Evolutionary conservation across 2,888 invertebrate genomes (phyloP), one percentile per base, ranked within the genome.

Genomic region (Protophormia terraenovae): DNA sequence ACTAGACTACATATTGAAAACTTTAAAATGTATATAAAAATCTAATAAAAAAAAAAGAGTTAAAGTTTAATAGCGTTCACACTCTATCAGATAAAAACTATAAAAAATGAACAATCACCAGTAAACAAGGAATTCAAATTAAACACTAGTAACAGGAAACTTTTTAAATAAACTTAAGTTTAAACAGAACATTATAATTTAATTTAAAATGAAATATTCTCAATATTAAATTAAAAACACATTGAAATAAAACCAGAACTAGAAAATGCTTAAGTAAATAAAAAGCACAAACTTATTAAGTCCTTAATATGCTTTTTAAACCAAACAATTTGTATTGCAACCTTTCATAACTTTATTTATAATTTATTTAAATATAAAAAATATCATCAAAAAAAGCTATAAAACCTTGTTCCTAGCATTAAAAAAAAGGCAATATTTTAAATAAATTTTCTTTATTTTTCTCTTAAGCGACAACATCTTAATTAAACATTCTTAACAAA

Each of bases 401-500:
- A 19, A 50, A 50, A 47, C 6, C 27, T 69, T 53, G 3, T 55
- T 62, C 29, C n/a, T n/a, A n/a, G n/a, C n/a, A n/a, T 16, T 38
- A 35, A 32, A 32, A 19, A 29, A 77, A 60, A 85, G 75, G 75
- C 69, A 66, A 75, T 76, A 85, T 82, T 85, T 85, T 85, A 55
- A 80, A 83, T 83, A 86, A 82, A 82, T 75, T 73, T 78, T 78
- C 69, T 14, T 69, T n/a, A n/a, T n/a, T n/a, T n/a, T n/a, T n/a
- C n/a, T 41, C 47, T 45, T 41, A 16, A 22, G 67, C 76, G 67
- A 76, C 79, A 86, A 80, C 83, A 78, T 86, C 86, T 85, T 86
- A 86, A 86, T 87, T 88, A 87, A 89, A 88, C 84, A 87, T 86
- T 72, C 83, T 79, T 84, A 87, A 88, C 88, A 88, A 88, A 89